Conservation (phyloP, 2,113 vertebrate genomes). For the Xerus inauris region DNA sequence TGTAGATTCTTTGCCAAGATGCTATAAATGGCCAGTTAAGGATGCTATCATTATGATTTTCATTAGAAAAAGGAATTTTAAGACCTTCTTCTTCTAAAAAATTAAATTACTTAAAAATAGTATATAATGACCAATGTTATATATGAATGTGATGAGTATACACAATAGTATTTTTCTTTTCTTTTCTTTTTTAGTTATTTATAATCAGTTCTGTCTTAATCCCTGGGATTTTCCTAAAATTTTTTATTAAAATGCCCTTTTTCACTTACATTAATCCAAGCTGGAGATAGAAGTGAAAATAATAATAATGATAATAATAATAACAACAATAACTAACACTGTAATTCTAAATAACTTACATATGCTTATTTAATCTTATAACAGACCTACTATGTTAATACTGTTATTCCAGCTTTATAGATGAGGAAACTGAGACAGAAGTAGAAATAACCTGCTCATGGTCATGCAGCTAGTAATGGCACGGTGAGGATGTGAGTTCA, state of each 20-base stretch:
- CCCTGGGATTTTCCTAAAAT: background rate
- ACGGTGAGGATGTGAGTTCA: background rate
- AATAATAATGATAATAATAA: background rate
- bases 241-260: conserved; percentile 22
- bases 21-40: background rate
- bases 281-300: background rate
- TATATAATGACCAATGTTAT: background rate
- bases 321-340: background rate
- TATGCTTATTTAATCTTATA: background rate
- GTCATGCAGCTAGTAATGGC: background rate
- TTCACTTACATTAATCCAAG: background rate
- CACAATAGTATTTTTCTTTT: background rate
- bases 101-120: background rate
- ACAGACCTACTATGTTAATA: background rate
- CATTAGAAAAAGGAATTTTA: background rate
- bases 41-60: background rate
- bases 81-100: background rate
- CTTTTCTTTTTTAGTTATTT: background rate
- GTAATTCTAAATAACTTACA: background rate
- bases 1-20: background rate
- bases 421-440: background rate
- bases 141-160: background rate
- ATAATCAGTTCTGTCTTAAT: background rate
- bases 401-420: background rate
- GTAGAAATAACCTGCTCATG: background rate